Base-by-base conservation (phyloP, 2,113 vertebrate species). In the Urocolius indicus region DNA sequence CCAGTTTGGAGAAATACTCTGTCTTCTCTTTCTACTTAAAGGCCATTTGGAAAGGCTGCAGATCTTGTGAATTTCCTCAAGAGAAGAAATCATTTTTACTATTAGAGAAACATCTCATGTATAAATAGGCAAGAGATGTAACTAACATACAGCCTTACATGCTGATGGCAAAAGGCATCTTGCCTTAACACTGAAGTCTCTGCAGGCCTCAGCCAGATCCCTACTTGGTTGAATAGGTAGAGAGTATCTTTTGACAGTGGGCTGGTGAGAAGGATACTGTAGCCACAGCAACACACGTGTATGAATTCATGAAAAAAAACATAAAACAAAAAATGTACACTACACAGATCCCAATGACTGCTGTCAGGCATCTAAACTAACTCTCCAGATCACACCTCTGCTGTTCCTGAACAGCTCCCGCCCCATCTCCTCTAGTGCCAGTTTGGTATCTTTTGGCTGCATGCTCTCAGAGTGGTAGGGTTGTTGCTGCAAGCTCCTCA, bases 371-470 rank as follows among this genome's bases (percentile, higher is more conserved):
- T 84, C 95, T 86, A 89, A 96, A 96, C 80, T 59, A 94, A 58
- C 95, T 96, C 95, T 95, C 95, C 95, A 89, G 69, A 81, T 96
- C 93, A 95, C 95, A 93, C 88, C 95, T 94, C 96, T 96, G 89
- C 79, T 82, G 80, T 17, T 68, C 84, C 67, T 67, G 36, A 87
- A 59, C 45, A 87, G 91, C 62, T 57, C 51, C 73, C 52, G 26
- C 36, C 83, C 83, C 30, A 51, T 17, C 36, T 89, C 68, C 41
- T 87, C 86, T 9, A 5, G 4, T n/a, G 52, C 10, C 65, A 86
- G 48, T 49, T 78, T 65, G 69, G 48, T 75, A 63, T 72, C 57
- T 67, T 77, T 89, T 74, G 49, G 43, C 72, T 88, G 71, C 45
- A 48, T 9, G 2, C n/a, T 67, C 48, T 52, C 17, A 9, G 67